Base-by-base conservation (phyloP, 2,797 vertebrate genomes). In the Hozukius guyotensis region DNA sequence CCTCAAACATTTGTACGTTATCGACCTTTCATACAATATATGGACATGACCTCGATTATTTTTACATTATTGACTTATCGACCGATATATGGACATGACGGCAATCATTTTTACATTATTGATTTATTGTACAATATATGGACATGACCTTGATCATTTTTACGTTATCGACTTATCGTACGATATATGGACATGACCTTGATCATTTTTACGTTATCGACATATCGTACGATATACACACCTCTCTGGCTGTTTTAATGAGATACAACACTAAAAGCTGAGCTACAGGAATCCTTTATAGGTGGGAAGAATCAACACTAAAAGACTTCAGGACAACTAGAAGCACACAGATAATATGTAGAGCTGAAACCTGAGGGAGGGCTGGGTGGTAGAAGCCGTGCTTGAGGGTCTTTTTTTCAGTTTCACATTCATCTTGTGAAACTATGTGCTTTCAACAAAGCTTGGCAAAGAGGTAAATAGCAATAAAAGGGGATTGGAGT, bases 401-500 rank as follows among this genome's bases (percentile, higher is more conserved):
- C 73, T 82, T 69, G 68, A 57, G 72, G 61, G 64, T 69, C 72
- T 82, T 77, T 87, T 87, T 88, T 73, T 86, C 86, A 63, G 59
- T 84, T 87, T 80, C 82, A 88, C 90, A 92, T 94, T 92, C 84
- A 87, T 93, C 91, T 92, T 87, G 88, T 83, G 87, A 90, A 92
- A 90, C 90, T 90, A 91, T 91, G 83, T 77, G 84, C 88, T 84
- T 91, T 88, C 80, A 81, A 93, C 89, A 91, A 90, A 83, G 83
- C 85, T 92, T 93, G 93, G 90, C 91, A 92, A 88, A 85, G 89
- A 80, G 84, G 90, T 92, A 93, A 92, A 94, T 77, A 78, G 87
- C 89, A 94, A 92, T 95, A 91, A 94, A 94, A 82, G 88, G 81
- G 88, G 82, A 91, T 87, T 89, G 82, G 87, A 89, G 89, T 78